These are phyloP conservation scores for Solen grandis DNA, from an alignment of 1,140 invertebrate genomes.

Conservation along the genomic window DNA sequence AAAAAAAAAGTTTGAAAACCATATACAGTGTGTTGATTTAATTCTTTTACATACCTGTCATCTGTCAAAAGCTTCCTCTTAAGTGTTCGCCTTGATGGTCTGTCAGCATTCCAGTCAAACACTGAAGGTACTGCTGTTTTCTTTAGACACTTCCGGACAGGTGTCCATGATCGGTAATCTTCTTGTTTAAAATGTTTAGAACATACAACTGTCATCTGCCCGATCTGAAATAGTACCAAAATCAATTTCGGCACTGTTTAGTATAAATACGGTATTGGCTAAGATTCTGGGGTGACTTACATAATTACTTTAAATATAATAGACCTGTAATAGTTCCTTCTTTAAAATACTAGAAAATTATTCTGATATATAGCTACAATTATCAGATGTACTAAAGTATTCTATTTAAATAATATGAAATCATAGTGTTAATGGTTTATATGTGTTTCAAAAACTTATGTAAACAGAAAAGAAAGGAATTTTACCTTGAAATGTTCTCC, in stretches of 20 bases:
- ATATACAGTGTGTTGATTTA: too few relatives aligned
- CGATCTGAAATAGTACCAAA: slow-evolving; percentile 3
- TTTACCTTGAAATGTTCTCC: slow-evolving; percentile 23
- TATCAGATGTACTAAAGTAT: neutral
- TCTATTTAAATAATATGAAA: neutral
- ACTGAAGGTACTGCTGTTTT: neutral
- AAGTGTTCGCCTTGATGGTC: neutral
- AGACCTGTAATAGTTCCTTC: neutral
- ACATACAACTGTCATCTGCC: slow-evolving; percentile 12
- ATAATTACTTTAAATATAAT: neutral
- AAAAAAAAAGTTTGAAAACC: too few relatives aligned
- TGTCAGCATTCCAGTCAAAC: neutral
- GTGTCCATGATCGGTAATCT: slow-evolving; percentile 21
- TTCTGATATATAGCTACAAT: neutral
- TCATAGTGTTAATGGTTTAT: neutral
- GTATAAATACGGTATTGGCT: slow-evolving; percentile 6
- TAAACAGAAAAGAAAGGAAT: neutral
- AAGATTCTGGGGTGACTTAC: neutral
- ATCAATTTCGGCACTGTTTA: neutral
- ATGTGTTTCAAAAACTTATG: neutral
- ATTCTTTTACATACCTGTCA: too few relatives aligned
- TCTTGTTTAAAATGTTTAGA: slow-evolving; percentile 32
- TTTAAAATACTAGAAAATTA: neutral
- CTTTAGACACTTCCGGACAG: neutral
- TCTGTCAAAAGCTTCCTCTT: neutral